Conservation (phyloP, 2,113 vertebrate species). For the Vidua macroura region DNA sequence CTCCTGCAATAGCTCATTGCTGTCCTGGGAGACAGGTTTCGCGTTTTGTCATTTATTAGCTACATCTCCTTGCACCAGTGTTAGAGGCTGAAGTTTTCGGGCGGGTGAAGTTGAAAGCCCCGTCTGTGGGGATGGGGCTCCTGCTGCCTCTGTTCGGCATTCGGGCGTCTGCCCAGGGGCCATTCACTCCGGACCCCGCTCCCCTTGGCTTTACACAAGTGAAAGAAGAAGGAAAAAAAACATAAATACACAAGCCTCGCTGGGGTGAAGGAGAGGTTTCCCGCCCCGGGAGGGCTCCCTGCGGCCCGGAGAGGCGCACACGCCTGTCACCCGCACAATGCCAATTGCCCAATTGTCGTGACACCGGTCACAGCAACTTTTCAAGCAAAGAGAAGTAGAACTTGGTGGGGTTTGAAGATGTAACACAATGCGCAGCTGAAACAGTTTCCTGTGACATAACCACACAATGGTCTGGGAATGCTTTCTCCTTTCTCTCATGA, state of each 20-base stretch:
- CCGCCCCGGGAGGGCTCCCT: neutral
- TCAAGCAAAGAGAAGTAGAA: neutral
- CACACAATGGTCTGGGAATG: slow-evolving; percentile 45
- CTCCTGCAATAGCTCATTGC: neutral
- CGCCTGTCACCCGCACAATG: neutral
- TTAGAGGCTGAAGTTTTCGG: slow-evolving; percentile 24
- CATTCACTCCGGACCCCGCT: neutral
- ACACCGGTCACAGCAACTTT: slow-evolving; percentile 43
- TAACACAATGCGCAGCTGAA: slow-evolving; percentile 16
- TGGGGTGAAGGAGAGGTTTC: neutral
- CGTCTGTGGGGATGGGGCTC: neutral
- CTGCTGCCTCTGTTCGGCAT: neutral
- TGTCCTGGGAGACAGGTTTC: neutral
- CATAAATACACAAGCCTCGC: neutral
- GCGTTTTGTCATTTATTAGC: neutral
- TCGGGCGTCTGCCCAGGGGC: neutral
- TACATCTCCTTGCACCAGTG: neutral
- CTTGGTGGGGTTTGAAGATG: slow-evolving; percentile 30
- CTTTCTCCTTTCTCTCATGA: slow-evolving; percentile 49
- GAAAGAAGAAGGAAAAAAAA: neutral
- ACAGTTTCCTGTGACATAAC: slow-evolving; percentile 56
- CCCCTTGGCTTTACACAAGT: neutral
- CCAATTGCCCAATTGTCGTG: neutral
- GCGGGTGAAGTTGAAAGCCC: neutral
- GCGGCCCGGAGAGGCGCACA: neutral